Percentiles rank a stretch among this genome's conserved stretches.
phyloP scores from a whole-genome alignment of 1,140 invertebrate genomes.

The Cherax destructor region DNA sequence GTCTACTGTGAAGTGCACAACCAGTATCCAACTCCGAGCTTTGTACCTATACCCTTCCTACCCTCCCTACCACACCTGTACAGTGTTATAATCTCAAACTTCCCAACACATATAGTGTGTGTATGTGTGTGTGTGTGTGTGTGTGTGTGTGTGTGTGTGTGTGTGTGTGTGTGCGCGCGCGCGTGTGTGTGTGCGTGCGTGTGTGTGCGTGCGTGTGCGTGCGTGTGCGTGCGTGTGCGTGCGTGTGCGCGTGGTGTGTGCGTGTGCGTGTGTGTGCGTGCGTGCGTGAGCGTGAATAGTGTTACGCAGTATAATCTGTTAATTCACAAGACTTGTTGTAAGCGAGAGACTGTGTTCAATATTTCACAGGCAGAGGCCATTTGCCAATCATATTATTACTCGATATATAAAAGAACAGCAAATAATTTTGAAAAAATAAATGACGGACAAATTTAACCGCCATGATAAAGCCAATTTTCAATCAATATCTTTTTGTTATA shows the following conservation, averaged over 20 bases:
- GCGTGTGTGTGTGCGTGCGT: too few species aligned
- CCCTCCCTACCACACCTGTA: too few species aligned
- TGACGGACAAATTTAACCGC: neutral
- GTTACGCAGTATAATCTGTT: neutral
- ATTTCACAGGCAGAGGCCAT: constrained; percentile 38
- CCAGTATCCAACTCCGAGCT: neutral
- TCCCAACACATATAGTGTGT: too few species aligned
- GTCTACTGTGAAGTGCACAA: neutral
- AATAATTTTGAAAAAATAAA: neutral
- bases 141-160: too few species aligned
- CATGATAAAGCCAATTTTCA: constrained; percentile 4
- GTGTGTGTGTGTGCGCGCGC: too few species aligned
- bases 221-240: too few species aligned
- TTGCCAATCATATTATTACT: neutral
- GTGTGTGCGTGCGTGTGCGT: too few species aligned
- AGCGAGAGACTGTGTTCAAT: neutral
- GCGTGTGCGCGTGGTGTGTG: too few species aligned
- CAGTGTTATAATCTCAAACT: too few species aligned
- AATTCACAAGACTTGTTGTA: neutral
- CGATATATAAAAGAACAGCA: neutral
- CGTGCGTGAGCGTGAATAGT: neutral
- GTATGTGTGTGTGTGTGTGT: too few species aligned
- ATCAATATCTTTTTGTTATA: constrained; percentile 17
- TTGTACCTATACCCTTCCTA: neutral
- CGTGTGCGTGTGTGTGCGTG: neutral